Evolutionary conservation across 1,140 invertebrate genomes (phyloP), one percentile per base, ranked within the genome.

Genomic region (Euura lappo): DNA sequence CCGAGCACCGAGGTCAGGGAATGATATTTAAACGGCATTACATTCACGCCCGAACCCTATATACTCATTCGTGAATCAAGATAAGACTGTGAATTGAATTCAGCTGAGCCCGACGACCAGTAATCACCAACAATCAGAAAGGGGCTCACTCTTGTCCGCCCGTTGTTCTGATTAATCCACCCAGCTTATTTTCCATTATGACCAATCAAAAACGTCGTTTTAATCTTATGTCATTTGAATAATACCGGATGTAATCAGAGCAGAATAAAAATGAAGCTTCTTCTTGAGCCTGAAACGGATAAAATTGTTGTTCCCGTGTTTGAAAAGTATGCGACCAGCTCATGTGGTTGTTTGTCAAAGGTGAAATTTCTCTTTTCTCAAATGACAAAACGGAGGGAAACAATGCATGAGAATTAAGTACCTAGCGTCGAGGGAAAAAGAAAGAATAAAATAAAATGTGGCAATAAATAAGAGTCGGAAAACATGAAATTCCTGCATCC

Each of bases 1-100:
- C 51, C 13, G 51, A 8, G 51, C 51, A 8, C 51, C 51, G 51
- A 60, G 51, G 51, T 60, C 51, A 60, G 8, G 0, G 5, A 60
- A 60, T 60, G 51, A 60, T 60, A 60, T 60, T 60, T 60, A 60
- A 60, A 60, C 51, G 51, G 51, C 51, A 60, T 60, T 60, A 60
- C 51, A 60, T 4, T 60, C 51, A 60, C 51, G 51, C 51, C 51
- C 47, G 6, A 6, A 51, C 47, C 6, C 47, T 51, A 11, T 11
- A 51, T 51, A 51, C 51, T 3, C 51, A 60, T 60, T 60, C 51
- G 2, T 6, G 51, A n/a, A 60, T 60, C 51, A n/a, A 8, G 51
- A 60, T 60, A 60, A 60, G 51, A 3, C 51, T n/a, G 51, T n/a
- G 51, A 60, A 60, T 60, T 60, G 51, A 60, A 60, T 60, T 60